phyloP scores from a whole-genome alignment of 2,113 vertebrate species.

The Cyphomyrus discorhynchus region DNA sequence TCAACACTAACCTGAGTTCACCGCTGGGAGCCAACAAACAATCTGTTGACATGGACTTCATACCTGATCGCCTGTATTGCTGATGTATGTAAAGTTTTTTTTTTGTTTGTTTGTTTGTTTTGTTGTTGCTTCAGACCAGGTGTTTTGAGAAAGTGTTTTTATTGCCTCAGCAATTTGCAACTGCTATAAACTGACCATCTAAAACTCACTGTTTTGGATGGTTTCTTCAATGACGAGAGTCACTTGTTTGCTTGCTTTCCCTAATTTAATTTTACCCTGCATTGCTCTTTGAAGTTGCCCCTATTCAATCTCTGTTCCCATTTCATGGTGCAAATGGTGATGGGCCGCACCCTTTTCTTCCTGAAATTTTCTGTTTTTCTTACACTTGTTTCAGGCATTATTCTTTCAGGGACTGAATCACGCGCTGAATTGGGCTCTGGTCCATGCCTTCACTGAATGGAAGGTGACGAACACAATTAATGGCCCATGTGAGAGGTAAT shows the following conservation, averaged over 20 bases:
- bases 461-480: not conserved
- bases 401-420: not conserved
- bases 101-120: not conserved
- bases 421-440: not conserved
- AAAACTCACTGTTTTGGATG: slow-evolving; percentile 21
- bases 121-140: slow-evolving; percentile 24
- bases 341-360: no score
- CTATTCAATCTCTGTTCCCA: not conserved
- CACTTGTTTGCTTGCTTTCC: not conserved
- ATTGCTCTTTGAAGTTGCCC: not conserved
- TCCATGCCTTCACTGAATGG: not conserved
- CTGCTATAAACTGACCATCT: slow-evolving; percentile 25
- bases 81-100: slow-evolving; percentile 6
- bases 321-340: not conserved
- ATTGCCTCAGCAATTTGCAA: slow-evolving; percentile 24
- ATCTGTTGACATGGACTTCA: slow-evolving; percentile 3
- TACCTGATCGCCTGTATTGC: slow-evolving; percentile 14
- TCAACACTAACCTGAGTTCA: slow-evolving; percentile 21
- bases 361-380: not conserved
- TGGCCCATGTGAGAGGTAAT: not conserved
- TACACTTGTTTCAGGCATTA: not conserved
- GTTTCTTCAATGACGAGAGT: slow-evolving; percentile 16
- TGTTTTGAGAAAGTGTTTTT: slow-evolving; percentile 25
- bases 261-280: not conserved
- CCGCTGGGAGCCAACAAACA: not conserved